Evolutionary conservation across 1,140 invertebrate species (phyloP).

Genomic region (Leptonema lineaticorne): DNA sequence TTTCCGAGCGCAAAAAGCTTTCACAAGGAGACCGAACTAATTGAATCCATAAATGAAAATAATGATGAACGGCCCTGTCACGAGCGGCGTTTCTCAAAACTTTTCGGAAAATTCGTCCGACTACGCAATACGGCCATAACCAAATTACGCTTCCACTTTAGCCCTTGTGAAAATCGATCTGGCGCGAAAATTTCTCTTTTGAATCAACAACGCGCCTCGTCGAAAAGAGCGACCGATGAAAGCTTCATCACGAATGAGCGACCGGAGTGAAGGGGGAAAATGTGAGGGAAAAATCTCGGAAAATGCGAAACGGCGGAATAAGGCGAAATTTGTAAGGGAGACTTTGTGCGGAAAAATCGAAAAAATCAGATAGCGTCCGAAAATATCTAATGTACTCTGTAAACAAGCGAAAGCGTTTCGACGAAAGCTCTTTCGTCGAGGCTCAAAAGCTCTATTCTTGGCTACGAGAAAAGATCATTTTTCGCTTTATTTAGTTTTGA

Average conservation of each 20-base stretch:
- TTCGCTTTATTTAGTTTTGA: background rate
- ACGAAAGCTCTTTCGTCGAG: background rate
- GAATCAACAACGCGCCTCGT: background rate
- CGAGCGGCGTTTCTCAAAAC: constrained; percentile 2
- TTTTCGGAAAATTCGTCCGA: background rate
- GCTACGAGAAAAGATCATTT: background rate
- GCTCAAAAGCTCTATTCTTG: no score
- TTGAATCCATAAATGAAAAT: constrained; percentile 14
- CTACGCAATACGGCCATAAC: background rate
- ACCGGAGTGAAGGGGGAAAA: no score
- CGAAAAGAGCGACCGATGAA: background rate
- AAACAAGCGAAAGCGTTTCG: background rate
- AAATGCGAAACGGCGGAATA: no score
- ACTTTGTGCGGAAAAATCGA: background rate
- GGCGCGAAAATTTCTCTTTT: background rate
- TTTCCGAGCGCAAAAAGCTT: background rate
- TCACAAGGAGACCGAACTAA: constrained; percentile 12
- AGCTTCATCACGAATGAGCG: no score
- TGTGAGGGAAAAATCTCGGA: no score
- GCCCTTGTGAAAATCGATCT: constrained; percentile 7
- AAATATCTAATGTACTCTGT: background rate
- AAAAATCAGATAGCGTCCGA: background rate
- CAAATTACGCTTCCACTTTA: constrained; percentile 1
- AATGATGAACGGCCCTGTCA: constrained; percentile 16
- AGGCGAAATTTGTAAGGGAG: no score